Percentiles rank a stretch among this genome's conserved stretches.
phyloP scores from a whole-genome alignment of 2,888 invertebrate species.

The Glaucopsyche alexis region DNA sequence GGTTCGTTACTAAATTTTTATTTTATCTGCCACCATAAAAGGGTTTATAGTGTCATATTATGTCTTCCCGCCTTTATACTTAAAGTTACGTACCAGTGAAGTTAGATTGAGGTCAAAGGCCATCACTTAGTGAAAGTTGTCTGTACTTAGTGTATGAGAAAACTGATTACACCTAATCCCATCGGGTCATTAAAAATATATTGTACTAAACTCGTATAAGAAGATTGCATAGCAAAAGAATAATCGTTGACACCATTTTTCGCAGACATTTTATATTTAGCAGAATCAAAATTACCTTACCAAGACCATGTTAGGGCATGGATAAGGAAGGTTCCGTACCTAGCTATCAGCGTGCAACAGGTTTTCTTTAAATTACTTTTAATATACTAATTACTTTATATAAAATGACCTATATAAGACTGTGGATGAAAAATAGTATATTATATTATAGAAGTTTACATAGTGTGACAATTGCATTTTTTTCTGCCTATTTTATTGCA shows the following conservation, averaged over 20 bases:
- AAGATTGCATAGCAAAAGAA: background rate
- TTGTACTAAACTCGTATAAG: background rate
- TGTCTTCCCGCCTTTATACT: background rate
- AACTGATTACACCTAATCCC: slow-evolving; percentile 10
- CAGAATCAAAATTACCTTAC: too few relatives aligned
- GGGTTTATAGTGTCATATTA: background rate
- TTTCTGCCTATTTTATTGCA: too few relatives aligned
- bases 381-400: too few relatives aligned
- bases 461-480: too few relatives aligned
- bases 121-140: slow-evolving; percentile 24
- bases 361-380: too few relatives aligned
- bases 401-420: too few relatives aligned
- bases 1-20: too few relatives aligned
- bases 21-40: background rate
- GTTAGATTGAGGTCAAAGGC: slow-evolving; percentile 27
- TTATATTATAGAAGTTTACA: too few relatives aligned
- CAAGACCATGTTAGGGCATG: too few relatives aligned
- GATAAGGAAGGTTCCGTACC: too few relatives aligned
- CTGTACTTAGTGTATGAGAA: slow-evolving; percentile 13
- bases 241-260: background rate
- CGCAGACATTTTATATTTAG: background rate
- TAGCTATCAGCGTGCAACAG: too few relatives aligned
- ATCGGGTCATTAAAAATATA: background rate
- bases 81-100: slow-evolving; percentile 22
- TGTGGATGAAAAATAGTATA: too few relatives aligned